Evolutionary conservation across 2,797 vertebrate species (phyloP), one percentile per base, ranked within the genome.

Genomic region (Karalla daura): DNA sequence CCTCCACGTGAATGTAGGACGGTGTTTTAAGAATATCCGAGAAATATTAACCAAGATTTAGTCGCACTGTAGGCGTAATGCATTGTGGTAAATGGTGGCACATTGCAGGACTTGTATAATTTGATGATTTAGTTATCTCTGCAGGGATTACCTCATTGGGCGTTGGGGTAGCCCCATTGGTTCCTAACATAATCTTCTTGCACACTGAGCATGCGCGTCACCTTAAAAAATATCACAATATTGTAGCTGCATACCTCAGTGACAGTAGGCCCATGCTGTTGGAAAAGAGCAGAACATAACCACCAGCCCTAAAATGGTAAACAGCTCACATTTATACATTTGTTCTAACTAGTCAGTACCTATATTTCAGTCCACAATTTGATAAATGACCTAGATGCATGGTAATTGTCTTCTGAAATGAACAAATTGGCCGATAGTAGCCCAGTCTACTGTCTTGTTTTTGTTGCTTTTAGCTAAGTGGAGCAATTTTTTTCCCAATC

Each of bases 201-300:
- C 3, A 17, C n/a, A 87, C 83, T 80, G 92, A 84, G 91, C 92
- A 92, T 93, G 92, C 92, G 91, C 89, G 70, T 52, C 70, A 69
- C 67, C 64, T 83, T 83, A 82, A 76, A 82, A 76, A 87, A 78
- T 82, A 81, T 86, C 56, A 74, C 72, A 82, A 78, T 87, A 83
- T 83, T 87, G 74, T 78, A 55, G 77, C 47, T 86, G 74, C 64
- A 69, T 77, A 87, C 73, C 64, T 86, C 65, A 69, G 75, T 80
- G 77, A 83, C 79, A 83, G 83, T 74, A 83, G 67, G 72, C 72
- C 80, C 75, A 74, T 80, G 75, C 76, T 79, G 72, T 63, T 86
- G 88, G 78, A 80, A 87, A 85, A 87, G 81, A 88, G 76, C 78
- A 84, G 78, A 86, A 51, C 81, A 81, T 67, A 88, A 52, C 60